phyloP scores from a whole-genome alignment of 2,888 invertebrate genomes.

The Hydraecia micacea region DNA sequence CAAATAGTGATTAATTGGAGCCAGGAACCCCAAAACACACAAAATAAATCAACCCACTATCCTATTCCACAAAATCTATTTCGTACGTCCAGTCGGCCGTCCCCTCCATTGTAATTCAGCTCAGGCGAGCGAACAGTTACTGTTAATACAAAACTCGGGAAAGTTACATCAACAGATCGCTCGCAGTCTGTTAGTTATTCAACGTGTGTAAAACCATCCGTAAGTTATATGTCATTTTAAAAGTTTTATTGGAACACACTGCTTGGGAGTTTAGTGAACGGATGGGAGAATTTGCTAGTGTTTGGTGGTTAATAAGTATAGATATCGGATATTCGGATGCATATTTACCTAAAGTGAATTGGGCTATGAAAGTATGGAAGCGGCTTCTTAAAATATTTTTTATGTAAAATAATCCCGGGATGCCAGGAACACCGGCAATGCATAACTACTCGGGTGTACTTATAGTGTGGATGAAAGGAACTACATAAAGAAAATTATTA shows the following conservation, averaged over 20 bases:
- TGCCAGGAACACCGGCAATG: too few relatives aligned
- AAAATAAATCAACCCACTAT: slow-evolving; percentile 17
- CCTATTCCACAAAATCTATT: slow-evolving; percentile 23
- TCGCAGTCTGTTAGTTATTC: slow-evolving; percentile 46
- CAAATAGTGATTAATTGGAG: not conserved
- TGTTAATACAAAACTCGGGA: slow-evolving; percentile 26
- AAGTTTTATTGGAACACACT: slow-evolving; percentile 39
- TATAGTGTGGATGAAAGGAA: too few relatives aligned
- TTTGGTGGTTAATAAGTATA: not conserved
- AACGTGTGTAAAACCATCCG: slow-evolving; percentile 49
- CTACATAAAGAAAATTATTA: too few relatives aligned
- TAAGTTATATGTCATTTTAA: slow-evolving; percentile 55
- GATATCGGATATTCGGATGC: too few relatives aligned
- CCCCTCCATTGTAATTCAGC: slow-evolving; percentile 21
- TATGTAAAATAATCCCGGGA: too few relatives aligned
- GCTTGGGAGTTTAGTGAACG: not conserved
- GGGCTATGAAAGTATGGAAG: too few relatives aligned
- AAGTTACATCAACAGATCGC: slow-evolving; percentile 45
- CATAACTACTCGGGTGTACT: too few relatives aligned
- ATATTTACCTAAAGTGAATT: too few relatives aligned
- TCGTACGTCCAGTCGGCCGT: not conserved
- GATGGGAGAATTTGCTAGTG: not conserved
- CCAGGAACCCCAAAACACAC: not conserved
- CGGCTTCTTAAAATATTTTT: too few relatives aligned
- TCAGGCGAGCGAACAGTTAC: slow-evolving; percentile 12